Evolutionary conservation across 2,888 invertebrate genomes (phyloP).

Genomic region (Tetranychus truncatus): DNA sequence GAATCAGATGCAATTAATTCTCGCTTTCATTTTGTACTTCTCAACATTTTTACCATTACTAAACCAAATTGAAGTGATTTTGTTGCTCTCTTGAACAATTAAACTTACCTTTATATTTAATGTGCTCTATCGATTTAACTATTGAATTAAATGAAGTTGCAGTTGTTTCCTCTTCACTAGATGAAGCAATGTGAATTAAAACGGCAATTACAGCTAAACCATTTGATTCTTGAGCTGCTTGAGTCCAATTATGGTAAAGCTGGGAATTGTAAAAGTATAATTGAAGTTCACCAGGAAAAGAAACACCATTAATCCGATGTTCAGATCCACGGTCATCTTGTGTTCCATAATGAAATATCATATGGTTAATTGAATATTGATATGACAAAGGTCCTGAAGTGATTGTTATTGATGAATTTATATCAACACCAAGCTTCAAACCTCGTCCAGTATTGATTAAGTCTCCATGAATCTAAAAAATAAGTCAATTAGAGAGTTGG

Average conservation of each 20-base stretch:
- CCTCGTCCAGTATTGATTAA: constrained; percentile 85
- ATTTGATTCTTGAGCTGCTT: constrained; percentile 77
- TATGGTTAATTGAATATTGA: constrained; percentile 81
- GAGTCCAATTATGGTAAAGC: constrained; percentile 84
- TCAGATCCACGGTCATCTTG: constrained; percentile 76
- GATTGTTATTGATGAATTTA: constrained; percentile 35
- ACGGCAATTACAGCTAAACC: constrained; percentile 86
- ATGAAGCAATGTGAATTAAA: constrained; percentile 60
- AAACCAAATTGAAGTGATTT: neutral
- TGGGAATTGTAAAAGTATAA: constrained; percentile 95
- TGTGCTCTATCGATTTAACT: constrained; percentile 6
- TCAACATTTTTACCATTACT: neutral
- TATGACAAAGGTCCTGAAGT: constrained; percentile 72
- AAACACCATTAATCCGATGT: constrained; percentile 82
- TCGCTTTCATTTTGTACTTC: neutral
- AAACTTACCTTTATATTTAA: constrained; percentile 11
- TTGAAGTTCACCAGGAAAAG: constrained; percentile 95
- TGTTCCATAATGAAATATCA: constrained; percentile 79
- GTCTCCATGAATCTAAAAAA: constrained; percentile 57
- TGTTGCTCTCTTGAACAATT: too few species aligned
- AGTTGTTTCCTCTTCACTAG: constrained; percentile 37
- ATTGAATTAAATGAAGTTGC: neutral
- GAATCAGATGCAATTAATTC: neutral
- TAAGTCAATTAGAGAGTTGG: too few species aligned
- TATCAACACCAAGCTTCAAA: constrained; percentile 58